phyloP scores from a whole-genome alignment of 2,888 invertebrate genomes.

The Tenthredo distinguenda region DNA sequence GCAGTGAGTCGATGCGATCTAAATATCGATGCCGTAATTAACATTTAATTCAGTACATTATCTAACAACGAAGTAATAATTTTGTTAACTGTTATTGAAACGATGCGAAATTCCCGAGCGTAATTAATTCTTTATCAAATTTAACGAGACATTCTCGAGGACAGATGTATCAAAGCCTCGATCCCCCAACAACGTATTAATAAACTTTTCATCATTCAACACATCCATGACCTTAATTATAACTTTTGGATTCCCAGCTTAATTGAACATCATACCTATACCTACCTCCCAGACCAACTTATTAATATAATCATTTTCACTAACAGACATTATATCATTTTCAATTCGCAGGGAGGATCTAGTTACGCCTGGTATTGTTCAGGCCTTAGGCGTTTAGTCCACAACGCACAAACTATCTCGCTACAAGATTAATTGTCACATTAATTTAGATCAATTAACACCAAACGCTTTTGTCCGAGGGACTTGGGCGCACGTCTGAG shows the following conservation, averaged over 20 bases:
- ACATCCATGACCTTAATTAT: conserved; percentile 10
- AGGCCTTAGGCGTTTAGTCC: not conserved
- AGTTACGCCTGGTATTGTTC: not conserved
- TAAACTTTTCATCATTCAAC: conserved; percentile 24
- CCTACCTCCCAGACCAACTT: not conserved
- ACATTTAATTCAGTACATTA: conserved; percentile 3
- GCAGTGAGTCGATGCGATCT: not conserved
- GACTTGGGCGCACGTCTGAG: not conserved
- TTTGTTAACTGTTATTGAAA: not conserved
- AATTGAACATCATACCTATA: not conserved
- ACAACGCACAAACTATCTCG: not conserved
- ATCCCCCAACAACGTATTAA: conserved; percentile 21
- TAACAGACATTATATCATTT: not conserved
- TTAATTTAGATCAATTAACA: conserved; percentile 43
- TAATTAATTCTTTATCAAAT: conserved; percentile 37
- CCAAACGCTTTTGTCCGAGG: conserved; percentile 28
- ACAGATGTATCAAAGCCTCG: conserved; percentile 15
- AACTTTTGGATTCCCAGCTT: conserved; percentile 9
- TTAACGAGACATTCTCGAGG: conserved; percentile 29
- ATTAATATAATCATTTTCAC: conserved; percentile 16
- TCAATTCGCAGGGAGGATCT: not conserved
- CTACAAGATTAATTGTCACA: conserved; percentile 4
- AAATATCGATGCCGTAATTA: conserved; percentile 26
- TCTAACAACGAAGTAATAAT: not conserved
- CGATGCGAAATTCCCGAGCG: conserved; percentile 24